Conservation (phyloP, 2,888 invertebrate species). For the Corbicula japonica region DNA sequence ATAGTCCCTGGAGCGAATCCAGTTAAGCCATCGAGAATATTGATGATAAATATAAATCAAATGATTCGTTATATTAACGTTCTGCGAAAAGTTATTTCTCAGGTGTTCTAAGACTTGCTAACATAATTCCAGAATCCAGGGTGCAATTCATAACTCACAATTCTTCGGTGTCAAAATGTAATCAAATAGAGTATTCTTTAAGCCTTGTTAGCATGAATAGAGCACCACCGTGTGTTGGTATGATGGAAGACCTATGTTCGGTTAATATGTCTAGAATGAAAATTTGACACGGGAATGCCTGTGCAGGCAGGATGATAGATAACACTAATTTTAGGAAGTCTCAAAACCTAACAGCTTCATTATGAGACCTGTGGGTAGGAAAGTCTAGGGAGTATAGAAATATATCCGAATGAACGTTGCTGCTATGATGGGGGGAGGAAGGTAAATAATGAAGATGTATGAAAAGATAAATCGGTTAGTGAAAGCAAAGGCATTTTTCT, state of each 20-base stretch:
- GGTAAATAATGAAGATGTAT: too few relatives aligned
- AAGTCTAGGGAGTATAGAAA: conserved; percentile 10
- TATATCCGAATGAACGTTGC: conserved; percentile 2
- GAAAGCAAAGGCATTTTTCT: too few relatives aligned
- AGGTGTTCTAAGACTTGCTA: too few relatives aligned
- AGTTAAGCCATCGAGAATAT: too few relatives aligned
- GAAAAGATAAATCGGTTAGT: too few relatives aligned
- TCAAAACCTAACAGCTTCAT: conserved; percentile 22
- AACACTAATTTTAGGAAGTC: conserved; percentile 42
- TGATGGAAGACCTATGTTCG: conserved; percentile 40
- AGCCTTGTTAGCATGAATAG: conserved; percentile 38
- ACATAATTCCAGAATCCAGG: not conserved
- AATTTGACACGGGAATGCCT: conserved; percentile 51
- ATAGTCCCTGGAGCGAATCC: too few relatives aligned
- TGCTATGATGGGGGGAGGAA: too few relatives aligned
- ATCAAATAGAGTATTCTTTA: conserved; percentile 12
- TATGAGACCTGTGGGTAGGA: conserved; percentile 11
- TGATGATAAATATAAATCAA: too few relatives aligned
- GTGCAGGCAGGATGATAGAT: conserved; percentile 34
- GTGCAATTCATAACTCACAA: not conserved
- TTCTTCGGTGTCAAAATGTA: conserved; percentile 9
- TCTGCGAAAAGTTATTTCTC: too few relatives aligned
- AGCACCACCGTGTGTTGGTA: conserved; percentile 10
- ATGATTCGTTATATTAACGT: too few relatives aligned
- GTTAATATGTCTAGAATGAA: conserved; percentile 56